Base-by-base conservation (phyloP, 2,797 vertebrate genomes). In the Coilia nasus region DNA sequence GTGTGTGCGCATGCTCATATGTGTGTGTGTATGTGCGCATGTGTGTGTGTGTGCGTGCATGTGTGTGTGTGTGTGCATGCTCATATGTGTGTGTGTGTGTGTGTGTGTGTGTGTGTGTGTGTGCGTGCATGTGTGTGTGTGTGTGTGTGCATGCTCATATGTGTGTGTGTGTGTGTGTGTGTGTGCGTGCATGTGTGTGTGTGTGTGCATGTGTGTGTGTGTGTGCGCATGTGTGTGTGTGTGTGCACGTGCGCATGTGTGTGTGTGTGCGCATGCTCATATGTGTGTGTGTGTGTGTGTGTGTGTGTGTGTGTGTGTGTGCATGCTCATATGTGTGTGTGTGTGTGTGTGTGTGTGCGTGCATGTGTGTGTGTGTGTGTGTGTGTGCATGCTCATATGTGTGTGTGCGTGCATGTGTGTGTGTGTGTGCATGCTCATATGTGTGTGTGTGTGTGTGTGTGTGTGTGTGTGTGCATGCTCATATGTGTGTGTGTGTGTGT, bases 1-100 rank as follows among this genome's bases (percentile, higher is more conserved):
- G 54, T 71, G 35, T 78, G 75, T 62, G 89, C n/a, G n/a, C n/a
- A n/a, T n/a, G n/a, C n/a, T n/a, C n/a, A n/a, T n/a, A n/a, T n/a
- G n/a, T n/a, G n/a, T n/a, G 50, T 54, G 50, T 54, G 50, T 54
- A 23, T 28, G 62, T 25, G 23, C 25, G 60, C 25, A 21, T 62
- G 60, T 62, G 60, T 62, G 60, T 62, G 60, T 62, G 60, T 62
- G 60, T 23, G 21, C 9, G 56, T 5, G 35, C 19, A 25, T 31
- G 23, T 67, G 81, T 28, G 19, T 67, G 59, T 85, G 21, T 46
- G 19, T 59, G 50, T 28, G 75, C 54, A n/a, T 83, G n/a, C 15
- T n/a, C n/a, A n/a, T n/a, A 25, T 82, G 28, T 75, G 56, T 31
- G 50, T 78, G 54, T 71, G 35, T 78, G 75, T 62, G 89, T 89